A percentile compares a stretch with the other conserved stretches of the same genome.
These are phyloP conservation scores for Phainopepla nitens DNA, from an alignment of 2,113 vertebrate genomes.

Conservation along the genomic window DNA sequence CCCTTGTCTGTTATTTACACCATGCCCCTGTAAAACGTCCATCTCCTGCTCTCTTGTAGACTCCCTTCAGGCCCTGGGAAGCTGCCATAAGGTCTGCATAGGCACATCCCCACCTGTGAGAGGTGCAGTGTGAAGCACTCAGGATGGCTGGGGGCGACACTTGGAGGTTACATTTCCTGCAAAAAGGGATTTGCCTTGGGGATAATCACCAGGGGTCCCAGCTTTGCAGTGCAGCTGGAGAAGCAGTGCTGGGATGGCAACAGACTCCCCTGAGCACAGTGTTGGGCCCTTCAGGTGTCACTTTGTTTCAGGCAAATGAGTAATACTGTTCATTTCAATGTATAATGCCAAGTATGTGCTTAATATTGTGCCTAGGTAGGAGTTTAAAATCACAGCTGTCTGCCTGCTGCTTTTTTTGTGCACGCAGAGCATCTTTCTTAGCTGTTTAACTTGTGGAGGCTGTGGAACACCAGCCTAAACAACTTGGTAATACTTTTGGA, in stretches of 20 bases:
- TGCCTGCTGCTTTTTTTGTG: background rate
- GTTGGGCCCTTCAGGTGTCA: rapidly evolving
- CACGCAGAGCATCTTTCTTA: background rate
- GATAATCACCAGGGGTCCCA: too few species aligned
- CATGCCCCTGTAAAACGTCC: background rate
- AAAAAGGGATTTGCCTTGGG: rapidly evolving
- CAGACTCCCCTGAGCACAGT: rapidly evolving
- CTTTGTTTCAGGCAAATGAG: background rate
- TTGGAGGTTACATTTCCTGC: background rate
- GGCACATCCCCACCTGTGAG: rapidly evolving
- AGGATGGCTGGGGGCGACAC: too few species aligned
- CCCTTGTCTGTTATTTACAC: background rate
- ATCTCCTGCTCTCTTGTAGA: background rate
- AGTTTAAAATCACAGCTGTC: background rate
- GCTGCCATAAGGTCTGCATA: background rate
- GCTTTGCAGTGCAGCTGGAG: background rate
- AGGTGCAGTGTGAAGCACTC: background rate
- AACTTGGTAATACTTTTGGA: background rate
- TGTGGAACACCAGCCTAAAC: background rate
- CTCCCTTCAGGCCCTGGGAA: background rate
- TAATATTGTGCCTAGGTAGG: background rate
- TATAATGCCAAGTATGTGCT: background rate
- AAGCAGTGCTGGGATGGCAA: rapidly evolving
- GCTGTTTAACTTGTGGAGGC: background rate
- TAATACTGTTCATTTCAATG: background rate